phyloP scores from a whole-genome alignment of 2,888 invertebrate species.

The Plagodis pulveraria region DNA sequence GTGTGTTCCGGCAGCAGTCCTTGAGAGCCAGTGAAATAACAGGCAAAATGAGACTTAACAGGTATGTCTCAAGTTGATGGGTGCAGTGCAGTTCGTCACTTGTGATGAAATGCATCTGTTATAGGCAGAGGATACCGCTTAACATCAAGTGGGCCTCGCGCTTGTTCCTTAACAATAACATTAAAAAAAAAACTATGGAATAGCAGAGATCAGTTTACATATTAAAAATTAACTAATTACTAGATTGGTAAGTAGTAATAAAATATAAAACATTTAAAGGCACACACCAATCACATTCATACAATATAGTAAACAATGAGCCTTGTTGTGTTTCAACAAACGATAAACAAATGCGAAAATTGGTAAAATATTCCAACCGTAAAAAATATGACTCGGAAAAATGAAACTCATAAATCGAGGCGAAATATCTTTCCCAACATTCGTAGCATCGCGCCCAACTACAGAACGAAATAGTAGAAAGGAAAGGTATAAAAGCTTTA shows the following conservation, averaged over 20 bases:
- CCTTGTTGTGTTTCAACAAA: slow-evolving; percentile 18
- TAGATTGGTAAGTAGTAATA: not conserved
- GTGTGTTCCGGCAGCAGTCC: too few relatives aligned
- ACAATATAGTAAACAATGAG: slow-evolving; percentile 5
- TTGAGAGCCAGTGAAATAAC: too few relatives aligned
- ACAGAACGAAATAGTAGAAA: slow-evolving; percentile 77
- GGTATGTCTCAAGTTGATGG: too few relatives aligned
- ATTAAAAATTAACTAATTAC: too few relatives aligned
- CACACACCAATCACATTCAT: slow-evolving; percentile 8
- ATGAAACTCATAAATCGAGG: slow-evolving; percentile 79
- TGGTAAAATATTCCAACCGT: slow-evolving; percentile 61
- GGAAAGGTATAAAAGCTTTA: slow-evolving; percentile 82
- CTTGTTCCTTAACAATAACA: too few relatives aligned
- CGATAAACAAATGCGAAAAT: slow-evolving; percentile 39
- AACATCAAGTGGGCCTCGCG: too few relatives aligned
- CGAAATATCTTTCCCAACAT: slow-evolving; percentile 75
- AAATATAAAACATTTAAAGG: not conserved
- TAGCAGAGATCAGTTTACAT: too few relatives aligned
- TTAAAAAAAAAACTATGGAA: too few relatives aligned
- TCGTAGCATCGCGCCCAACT: slow-evolving; percentile 72
- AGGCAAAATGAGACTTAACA: too few relatives aligned
- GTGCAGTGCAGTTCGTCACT: too few relatives aligned
- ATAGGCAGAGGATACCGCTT: too few relatives aligned
- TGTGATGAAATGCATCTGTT: too few relatives aligned
- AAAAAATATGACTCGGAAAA: slow-evolving; percentile 68